Base-by-base conservation (phyloP, 2,888 invertebrate species). In the Kuschelorhynchus macadamiae region DNA sequence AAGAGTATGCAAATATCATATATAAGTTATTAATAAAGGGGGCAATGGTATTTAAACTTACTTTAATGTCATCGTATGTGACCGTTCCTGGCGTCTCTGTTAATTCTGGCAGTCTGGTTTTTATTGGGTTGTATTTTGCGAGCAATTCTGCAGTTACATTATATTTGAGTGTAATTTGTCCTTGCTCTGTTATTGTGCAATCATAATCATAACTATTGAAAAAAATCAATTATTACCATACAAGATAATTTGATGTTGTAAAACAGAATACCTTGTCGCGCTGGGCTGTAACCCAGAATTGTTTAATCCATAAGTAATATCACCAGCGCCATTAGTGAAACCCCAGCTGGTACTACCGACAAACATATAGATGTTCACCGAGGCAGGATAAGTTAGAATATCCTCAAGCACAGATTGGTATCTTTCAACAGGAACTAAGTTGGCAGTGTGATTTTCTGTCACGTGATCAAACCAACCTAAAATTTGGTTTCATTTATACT, bases 321-420 rank as follows among this genome's bases (percentile, higher is more conserved):
- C 44, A 14, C 59, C 61, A 7, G 71, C 68, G 11, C 68, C 71
- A 62, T 65, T 64, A 0, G 78, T 70, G 59, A 91, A 94, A 67
- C 90, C 94, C 79, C 91, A 94, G 78, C 93, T 95, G 0, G 93
- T 93, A 57, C 96, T 96, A 16, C 97, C 97, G 77, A 90, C 91
- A 83, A 95, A 96, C 92, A 97, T 94, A 80, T 96, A 97, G 75
- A 96, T 89, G 79, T 95, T 97, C 16, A 96, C 89, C 56, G 91
- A 81, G 7, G 81, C 76, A 0, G 81, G 81, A 66, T 75, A 81
- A 17, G 71, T 67, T 11, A 83, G 57, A 53, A 82, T 82, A 7
- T 67, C 52, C 61, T 80, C 75, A 9, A 78, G 74, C 18, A 76
- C 71, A n/a, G 74, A 63, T 12, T 62, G 67, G 70, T 79, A 82